Percentiles rank a stretch among this genome's conserved stretches.
Conservation (phyloP, 2,113 vertebrate species). For the Atractosteus spatula region DNA sequence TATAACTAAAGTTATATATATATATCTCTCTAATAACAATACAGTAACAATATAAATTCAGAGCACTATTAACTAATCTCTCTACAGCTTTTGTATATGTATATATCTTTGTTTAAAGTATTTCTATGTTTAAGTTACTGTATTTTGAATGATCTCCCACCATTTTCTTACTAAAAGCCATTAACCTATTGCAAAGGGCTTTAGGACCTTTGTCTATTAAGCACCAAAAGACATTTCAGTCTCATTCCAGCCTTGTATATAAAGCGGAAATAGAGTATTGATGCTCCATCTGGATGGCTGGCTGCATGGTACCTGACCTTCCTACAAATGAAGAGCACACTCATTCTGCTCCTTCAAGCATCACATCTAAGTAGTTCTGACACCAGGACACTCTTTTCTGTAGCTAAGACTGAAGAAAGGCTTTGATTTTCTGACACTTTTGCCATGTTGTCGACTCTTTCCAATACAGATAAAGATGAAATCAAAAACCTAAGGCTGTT, state of each 20-base stretch:
- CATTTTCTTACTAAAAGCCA: slow-evolving; percentile 19
- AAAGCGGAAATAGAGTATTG: slow-evolving; percentile 56
- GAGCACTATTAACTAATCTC: no score
- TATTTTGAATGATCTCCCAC: slow-evolving; percentile 16
- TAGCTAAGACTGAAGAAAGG: slow-evolving; percentile 36
- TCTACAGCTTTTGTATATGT: no score
- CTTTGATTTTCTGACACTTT: slow-evolving; percentile 30
- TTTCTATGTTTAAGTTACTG: no score
- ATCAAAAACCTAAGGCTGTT: slow-evolving; percentile 13
- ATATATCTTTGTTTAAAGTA: no score
- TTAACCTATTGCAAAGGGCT: slow-evolving; percentile 25
- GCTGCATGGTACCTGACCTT: slow-evolving; percentile 66
- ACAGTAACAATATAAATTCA: no score
- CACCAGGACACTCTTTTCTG: slow-evolving; percentile 55
- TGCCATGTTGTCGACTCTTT: slow-evolving; percentile 27
- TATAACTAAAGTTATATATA: no score
- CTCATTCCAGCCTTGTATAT: slow-evolving; percentile 61
- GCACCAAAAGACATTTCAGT: slow-evolving; percentile 67
- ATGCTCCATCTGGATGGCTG: slow-evolving; percentile 57
- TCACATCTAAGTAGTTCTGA: slow-evolving; percentile 63
- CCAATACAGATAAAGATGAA: slow-evolving; percentile 10
- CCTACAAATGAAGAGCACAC: slow-evolving; percentile 67
- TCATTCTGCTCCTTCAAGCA: slow-evolving; percentile 47
- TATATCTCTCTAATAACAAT: no score
- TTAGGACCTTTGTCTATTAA: slow-evolving; percentile 62